Base-by-base conservation (phyloP, 2,888 invertebrate species). In the Drepana falcataria region DNA sequence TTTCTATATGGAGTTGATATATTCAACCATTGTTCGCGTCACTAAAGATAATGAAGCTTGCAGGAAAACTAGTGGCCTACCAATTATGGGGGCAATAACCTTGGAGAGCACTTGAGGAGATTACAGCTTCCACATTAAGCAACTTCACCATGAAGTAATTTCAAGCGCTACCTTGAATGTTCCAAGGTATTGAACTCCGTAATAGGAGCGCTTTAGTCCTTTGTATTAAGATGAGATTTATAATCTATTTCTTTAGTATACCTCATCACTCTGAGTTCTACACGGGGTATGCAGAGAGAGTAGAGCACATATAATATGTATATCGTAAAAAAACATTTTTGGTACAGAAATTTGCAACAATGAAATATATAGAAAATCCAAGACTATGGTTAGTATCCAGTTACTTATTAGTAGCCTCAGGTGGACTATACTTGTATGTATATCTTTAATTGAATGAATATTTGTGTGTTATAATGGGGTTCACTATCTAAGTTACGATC, bases 391-490 rank as follows among this genome's bases (percentile, higher is more conserved):
- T 21, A 21, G 21, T 21, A 21, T 1, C 1, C 21, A 21, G 21
- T 21, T 21, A 21, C 21, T 21, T 21, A 21, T 21, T 21, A 21
- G 21, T 21, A 21, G 21, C 21, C 21, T 21, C 21, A 21, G 21
- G 21, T 21, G 21, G 21, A 21, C 21, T 21, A 21, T 21, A 21
- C 21, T 21, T 21, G 21, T 21, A 21, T 21, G 21, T 21, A 21
- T 21, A 21, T 21, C 21, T 21, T 21, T 21, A 21, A 21, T 21
- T 21, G 21, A 21, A 21, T 37, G 3, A 37, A 0, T 37, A 37
- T 5, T 37, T 5, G 5, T 4, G 5, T n/a, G n/a, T n/a, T 61
- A 64, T 64, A 58, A 51, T 55, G 55, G 33, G 35, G 21, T n/a
- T 48, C 54, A 37, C 53, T 49, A 48, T 59, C 56, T 58, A 52